Evolutionary conservation across 2,113 vertebrate genomes (phyloP).

Genomic region (Dicerorhinus sumatrensis): DNA sequence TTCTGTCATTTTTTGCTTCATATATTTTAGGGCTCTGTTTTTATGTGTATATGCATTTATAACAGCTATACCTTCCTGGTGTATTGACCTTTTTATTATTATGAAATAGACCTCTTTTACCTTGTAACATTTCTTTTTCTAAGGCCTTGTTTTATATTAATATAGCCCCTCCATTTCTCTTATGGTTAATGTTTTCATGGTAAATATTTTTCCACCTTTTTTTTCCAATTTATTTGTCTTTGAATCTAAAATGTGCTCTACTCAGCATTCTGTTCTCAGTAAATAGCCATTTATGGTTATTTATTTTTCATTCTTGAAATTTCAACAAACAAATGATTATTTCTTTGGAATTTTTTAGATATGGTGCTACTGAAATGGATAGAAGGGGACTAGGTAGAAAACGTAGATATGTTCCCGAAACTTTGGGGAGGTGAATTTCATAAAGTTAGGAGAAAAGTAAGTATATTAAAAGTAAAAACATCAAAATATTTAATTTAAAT

Average conservation of each 20-base stretch:
- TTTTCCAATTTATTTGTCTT: background rate
- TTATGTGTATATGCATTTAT: background rate
- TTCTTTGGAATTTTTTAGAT: background rate
- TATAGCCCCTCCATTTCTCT: background rate
- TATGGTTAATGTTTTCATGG: background rate
- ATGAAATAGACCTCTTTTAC: background rate
- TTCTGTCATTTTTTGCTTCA: background rate
- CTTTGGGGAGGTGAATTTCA: background rate
- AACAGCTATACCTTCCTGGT: background rate
- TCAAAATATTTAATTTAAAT: background rate
- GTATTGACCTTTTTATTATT: background rate
- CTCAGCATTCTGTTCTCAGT: background rate
- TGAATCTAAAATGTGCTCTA: background rate
- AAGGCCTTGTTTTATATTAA: background rate
- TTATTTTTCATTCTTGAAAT: background rate
- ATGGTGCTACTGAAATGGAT: background rate
- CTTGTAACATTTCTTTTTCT: background rate
- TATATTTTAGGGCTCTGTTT: background rate
- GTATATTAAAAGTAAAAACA: background rate
- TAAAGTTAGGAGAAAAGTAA: background rate
- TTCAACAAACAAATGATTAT: background rate
- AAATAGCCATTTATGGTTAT: background rate
- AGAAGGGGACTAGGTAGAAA: background rate
- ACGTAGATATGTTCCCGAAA: background rate
- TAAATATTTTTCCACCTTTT: background rate